Base-by-base conservation (phyloP, 2,888 invertebrate species). In the Plusia festucae region DNA sequence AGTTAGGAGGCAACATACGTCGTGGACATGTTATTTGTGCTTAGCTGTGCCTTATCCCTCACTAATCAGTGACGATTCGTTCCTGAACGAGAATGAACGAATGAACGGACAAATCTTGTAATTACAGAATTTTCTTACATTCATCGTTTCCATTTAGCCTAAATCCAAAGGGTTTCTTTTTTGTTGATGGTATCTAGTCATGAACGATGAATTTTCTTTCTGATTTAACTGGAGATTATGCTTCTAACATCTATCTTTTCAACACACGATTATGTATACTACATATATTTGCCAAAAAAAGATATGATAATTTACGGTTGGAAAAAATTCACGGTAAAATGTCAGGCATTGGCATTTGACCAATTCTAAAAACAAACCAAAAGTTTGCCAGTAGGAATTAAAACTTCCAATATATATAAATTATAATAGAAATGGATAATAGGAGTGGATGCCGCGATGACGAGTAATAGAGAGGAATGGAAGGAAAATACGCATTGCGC, bases 1-100 rank as follows among this genome's bases (percentile, higher is more conserved):
- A 87, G 78, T 82, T 70, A 59, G 76, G 69, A 52, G 70, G 70
- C 83, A 85, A 87, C 89, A 76, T 83, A 84, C 76, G 70, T 70
- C 69, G 73, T 68, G 76, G 74, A 82, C 82, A 77, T 70, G 59
- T 69, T 80, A 80, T 78, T 80, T 73, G 65, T 77, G 78, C 77
- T 60, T 54, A 75, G 80, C 79, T 76, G 80, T 74, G 77, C 57
- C 75, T 79, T 82, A 84, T 85, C 79, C 70, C 74, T 74, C 77
- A 74, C 74, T 79, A 76, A 81, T 79, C 71, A 75, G 32, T 55
- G 49, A 51, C 54, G 63, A 76, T 73, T 79, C 81, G 76, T 81
- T 79, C 71, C 66, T 6, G 65, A 46, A 8, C 44, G 46, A 16
- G 46, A 68, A 76, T 68, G 72, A 72, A 72, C 72, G 78, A 68